A percentile compares a stretch with the other conserved stretches of the same genome.
Evolutionary conservation across 2,113 vertebrate species (phyloP).

Genomic region (Rhea pennata): DNA sequence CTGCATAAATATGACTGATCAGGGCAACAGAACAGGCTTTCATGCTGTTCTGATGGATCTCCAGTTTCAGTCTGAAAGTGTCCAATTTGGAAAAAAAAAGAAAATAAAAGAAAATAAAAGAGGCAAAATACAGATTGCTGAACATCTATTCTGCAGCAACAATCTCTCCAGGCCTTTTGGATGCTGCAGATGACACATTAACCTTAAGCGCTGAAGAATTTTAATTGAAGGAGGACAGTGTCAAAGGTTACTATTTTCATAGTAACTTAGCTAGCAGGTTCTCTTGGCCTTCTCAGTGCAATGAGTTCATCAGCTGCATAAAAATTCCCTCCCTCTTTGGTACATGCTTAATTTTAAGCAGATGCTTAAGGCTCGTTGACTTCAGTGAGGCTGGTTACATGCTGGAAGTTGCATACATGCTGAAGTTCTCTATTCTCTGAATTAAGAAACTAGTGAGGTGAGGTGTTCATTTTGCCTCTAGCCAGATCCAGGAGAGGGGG

Average conservation of each 20-base stretch:
- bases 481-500: neutral
- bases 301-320: neutral
- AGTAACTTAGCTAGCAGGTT: neutral
- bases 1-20: rapidly evolving
- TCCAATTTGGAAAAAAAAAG: neutral
- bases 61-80: neutral
- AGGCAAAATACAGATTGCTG: neutral
- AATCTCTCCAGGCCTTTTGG: neutral
- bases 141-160: conserved; percentile 27
- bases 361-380: neutral
- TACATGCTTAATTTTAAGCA: neutral
- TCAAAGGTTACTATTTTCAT: neutral
- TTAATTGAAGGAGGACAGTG: neutral
- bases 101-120: neutral
- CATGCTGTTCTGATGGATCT: neutral
- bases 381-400: neutral
- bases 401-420: neutral
- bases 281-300: neutral
- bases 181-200: conserved; percentile 1
- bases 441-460: neutral
- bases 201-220: neutral
- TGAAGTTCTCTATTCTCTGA: neutral
- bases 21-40: neutral
- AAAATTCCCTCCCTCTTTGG: neutral
- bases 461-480: neutral